These are phyloP conservation scores for Myzus persicae DNA, from an alignment of 1,140 invertebrate species.

Conservation along the genomic window DNA sequence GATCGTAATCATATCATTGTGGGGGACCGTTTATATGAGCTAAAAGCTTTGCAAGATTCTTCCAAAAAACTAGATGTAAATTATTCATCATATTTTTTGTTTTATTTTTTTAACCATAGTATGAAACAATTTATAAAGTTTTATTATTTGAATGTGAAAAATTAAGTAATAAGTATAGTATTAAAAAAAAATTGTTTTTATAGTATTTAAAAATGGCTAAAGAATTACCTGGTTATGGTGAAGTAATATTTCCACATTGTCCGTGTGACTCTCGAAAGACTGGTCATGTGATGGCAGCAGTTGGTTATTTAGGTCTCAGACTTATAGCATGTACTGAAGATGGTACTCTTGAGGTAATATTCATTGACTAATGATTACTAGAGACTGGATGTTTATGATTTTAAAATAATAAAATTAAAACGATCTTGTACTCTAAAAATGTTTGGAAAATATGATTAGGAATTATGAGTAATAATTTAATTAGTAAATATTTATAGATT, in stretches of 20 bases:
- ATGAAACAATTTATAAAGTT: background rate
- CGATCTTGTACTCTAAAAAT: background rate
- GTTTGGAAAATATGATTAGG: background rate
- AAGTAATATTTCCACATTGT: slow-evolving; percentile 93
- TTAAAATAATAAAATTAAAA: no score
- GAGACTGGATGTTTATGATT: background rate
- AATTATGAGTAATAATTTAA: background rate
- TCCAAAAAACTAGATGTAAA: slow-evolving; percentile 83
- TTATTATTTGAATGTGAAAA: background rate
- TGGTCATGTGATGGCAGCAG: slow-evolving; percentile 85
- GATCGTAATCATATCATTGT: slow-evolving; percentile 90
- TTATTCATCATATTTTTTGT: background rate
- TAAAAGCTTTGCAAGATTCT: slow-evolving; percentile 92
- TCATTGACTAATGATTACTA: background rate
- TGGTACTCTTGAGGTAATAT: slow-evolving; percentile 76
- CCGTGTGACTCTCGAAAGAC: slow-evolving; percentile 92
- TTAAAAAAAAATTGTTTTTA: slow-evolving; percentile 60
- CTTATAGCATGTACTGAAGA: slow-evolving; percentile 88
- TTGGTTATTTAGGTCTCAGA: slow-evolving; percentile 79
- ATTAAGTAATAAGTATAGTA: background rate
- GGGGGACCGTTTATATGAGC: slow-evolving; percentile 89
- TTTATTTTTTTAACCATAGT: background rate
- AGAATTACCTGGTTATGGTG: slow-evolving; percentile 88
- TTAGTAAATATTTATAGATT: background rate
- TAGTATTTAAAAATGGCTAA: slow-evolving; percentile 86